phyloP scores from a whole-genome alignment of 2,888 invertebrate genomes.

The Tetramorium bicarinatum region DNA sequence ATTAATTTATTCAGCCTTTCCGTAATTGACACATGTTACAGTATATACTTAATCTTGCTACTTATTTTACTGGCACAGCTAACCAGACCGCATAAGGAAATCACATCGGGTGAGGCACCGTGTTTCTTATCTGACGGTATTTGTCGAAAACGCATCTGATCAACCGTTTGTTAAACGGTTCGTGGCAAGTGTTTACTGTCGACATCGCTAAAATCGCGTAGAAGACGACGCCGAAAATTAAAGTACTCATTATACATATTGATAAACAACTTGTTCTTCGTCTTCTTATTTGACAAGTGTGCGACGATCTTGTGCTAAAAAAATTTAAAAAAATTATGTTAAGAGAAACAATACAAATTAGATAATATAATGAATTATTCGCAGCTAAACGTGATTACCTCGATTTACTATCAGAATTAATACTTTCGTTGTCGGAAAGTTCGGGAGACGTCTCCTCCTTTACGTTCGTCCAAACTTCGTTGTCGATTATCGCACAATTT shows the following conservation, averaged over 20 bases:
- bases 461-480: constrained; percentile 2
- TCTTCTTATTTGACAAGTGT: constrained; percentile 57
- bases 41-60: constrained; percentile 20
- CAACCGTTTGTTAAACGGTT: constrained; percentile 79
- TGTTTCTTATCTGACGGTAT: constrained; percentile 69
- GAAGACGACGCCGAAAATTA: constrained; percentile 80
- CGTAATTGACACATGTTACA: constrained; percentile 29
- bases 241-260: constrained; percentile 75
- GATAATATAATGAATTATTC: background rate
- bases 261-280: constrained; percentile 45
- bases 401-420: constrained; percentile 2
- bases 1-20: constrained; percentile 49
- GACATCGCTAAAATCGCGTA: constrained; percentile 79
- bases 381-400: constrained; percentile 15
- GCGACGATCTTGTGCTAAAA: constrained; percentile 58
- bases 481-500: constrained; percentile 12
- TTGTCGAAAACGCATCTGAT: constrained; percentile 78
- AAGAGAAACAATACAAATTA: background rate
- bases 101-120: constrained; percentile 75
- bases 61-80: constrained; percentile 28
- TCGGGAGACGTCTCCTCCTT: constrained; percentile 45
- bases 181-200: constrained; percentile 65
- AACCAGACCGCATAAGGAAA: background rate
- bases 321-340: constrained; percentile 37
- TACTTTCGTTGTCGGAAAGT: constrained; percentile 5